Base-by-base conservation (phyloP, 1,140 invertebrate genomes). In the Plutomurus gul region DNA sequence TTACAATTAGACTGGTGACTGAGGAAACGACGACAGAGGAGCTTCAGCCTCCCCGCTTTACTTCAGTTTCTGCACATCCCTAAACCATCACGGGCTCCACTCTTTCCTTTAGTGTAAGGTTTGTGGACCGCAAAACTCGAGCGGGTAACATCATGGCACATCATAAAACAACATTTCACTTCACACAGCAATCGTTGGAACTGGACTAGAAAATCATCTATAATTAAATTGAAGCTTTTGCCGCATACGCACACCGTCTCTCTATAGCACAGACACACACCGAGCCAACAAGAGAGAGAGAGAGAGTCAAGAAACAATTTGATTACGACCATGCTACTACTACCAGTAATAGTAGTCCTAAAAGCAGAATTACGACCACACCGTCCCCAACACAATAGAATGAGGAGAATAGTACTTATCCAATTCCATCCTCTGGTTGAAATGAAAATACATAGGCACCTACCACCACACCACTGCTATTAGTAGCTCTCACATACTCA, bases 81-180 rank as follows among this genome's bases (percentile, higher is more conserved):
- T n/a, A n/a, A n/a, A n/a, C n/a, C n/a, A n/a, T n/a, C n/a, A n/a
- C n/a, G n/a, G n/a, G n/a, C n/a, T n/a, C n/a, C n/a, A n/a, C n/a
- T n/a, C n/a, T 65, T 65, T 65, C 27, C 25, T 65, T 65, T 16
- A 65, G 56, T 27, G 27, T 30, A 65, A n/a, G 36, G 25, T 65
- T 65, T 65, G 51, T 56, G 56, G 27, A 65, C 56, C 27, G 27
- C 56, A 65, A 65, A 4, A 65, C 56, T 65, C 22, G 56, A 65
- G 20, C 56, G 56, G 30, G 56, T 65, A 65, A 65, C 56, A 65
- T 65, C 56, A 65, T 33, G 56, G 56, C 56, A 65, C 56, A 30
- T 65, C 56, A 65, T 65, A 65, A 65, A 65, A 65, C 27, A 65
- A 65, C 56, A 65, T 65, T 65, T 65, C 56, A 65, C 56, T 65